Evolutionary conservation across 2,113 vertebrate species (phyloP).

Genomic region (Clarias gariepinus): DNA sequence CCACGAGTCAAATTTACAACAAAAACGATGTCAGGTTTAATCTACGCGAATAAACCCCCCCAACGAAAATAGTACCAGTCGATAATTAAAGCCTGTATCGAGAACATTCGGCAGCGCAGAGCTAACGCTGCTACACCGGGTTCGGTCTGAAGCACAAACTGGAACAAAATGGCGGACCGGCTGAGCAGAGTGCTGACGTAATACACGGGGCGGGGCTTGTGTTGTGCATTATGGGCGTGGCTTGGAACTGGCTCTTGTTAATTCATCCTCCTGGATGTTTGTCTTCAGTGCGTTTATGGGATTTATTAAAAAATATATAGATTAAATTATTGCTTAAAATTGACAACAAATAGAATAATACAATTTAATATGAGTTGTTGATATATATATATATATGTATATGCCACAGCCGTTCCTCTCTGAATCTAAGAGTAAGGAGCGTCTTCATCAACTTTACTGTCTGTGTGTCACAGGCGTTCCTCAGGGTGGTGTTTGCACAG

Average conservation of each 20-base stretch:
- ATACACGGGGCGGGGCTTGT: neutral
- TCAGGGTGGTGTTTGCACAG: no score
- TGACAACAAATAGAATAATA: neutral
- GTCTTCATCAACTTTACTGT: no score
- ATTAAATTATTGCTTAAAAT: neutral
- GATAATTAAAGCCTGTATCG: neutral
- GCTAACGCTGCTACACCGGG: neutral
- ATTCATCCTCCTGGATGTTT: neutral
- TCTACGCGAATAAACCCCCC: neutral
- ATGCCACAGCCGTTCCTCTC: no score
- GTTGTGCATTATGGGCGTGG: neutral
- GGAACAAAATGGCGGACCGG: constrained; percentile 36
- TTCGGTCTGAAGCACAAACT: neutral
- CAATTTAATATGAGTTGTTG: no score
- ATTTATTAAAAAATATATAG: neutral
- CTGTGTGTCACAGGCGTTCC: no score
- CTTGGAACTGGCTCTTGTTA: neutral
- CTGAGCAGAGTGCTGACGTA: neutral
- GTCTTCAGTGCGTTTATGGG: neutral
- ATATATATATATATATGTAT: no score
- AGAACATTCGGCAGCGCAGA: neutral
- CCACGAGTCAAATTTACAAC: constrained; percentile 5
- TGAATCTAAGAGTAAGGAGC: no score
- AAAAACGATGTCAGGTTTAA: neutral
- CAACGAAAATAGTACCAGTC: neutral